phyloP scores from a whole-genome alignment of 2,888 invertebrate genomes.

The Carpatolechia fugitivella region DNA sequence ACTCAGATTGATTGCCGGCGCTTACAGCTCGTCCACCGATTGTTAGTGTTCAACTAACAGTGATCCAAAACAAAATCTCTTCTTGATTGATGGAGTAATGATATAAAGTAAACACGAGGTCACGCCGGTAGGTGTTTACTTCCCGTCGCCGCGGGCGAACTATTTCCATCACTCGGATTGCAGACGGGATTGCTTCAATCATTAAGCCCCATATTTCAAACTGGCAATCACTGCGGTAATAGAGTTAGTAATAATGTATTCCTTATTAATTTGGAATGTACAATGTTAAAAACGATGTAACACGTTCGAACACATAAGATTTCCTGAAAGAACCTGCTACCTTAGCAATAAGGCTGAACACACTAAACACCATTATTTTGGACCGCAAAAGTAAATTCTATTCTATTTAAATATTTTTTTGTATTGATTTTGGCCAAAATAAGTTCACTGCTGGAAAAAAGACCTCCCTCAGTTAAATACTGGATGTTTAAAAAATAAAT shows the following conservation, averaged over 20 bases:
- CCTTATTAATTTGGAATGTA: constrained; percentile 14
- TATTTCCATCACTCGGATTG: constrained; percentile 44
- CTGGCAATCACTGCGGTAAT: constrained; percentile 23
- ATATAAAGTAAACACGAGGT: constrained; percentile 71
- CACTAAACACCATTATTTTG: no score
- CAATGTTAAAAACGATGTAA: background rate
- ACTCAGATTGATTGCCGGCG: constrained; percentile 61
- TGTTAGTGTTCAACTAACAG: constrained; percentile 76
- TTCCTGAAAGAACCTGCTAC: no score
- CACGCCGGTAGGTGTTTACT: constrained; percentile 51
- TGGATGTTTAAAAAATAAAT: no score
- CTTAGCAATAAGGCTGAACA: no score
- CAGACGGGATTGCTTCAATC: constrained; percentile 38
- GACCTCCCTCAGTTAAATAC: no score
- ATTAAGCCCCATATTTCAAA: constrained; percentile 39
- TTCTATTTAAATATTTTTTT: no score
- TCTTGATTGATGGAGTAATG: constrained; percentile 78
- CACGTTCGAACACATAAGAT: no score
- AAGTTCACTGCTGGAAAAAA: no score
- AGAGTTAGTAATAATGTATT: constrained; percentile 20
- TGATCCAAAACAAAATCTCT: constrained; percentile 70
- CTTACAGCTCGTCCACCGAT: constrained; percentile 61
- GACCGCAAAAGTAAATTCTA: no score
- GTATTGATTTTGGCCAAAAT: no score
- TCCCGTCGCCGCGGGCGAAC: constrained; percentile 43